A percentile compares a stretch with the other conserved stretches of the same genome.
Evolutionary conservation across 1,140 invertebrate species (phyloP).

Genomic region (Acyrthosiphon pisum): DNA sequence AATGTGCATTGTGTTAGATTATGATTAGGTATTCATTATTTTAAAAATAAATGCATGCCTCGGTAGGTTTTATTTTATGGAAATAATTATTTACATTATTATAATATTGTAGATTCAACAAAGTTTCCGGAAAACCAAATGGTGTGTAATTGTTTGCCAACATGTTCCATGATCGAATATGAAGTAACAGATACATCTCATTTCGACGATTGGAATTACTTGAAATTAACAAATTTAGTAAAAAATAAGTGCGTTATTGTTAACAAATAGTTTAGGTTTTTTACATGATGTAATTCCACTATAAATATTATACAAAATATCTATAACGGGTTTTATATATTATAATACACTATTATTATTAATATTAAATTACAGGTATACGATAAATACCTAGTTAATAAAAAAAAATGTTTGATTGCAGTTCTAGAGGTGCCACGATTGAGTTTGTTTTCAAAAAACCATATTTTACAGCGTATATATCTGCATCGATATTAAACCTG

Average conservation of each 20-base stretch:
- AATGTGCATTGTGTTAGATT: too few species aligned
- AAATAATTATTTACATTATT: neutral
- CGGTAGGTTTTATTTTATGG: neutral
- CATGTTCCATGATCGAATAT: constrained; percentile 23
- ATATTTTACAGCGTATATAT: neutral
- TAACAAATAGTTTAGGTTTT: neutral
- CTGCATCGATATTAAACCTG: neutral
- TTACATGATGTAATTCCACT: neutral
- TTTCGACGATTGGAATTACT: neutral
- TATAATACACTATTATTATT: neutral
- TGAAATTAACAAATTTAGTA: neutral
- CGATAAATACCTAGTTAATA: neutral
- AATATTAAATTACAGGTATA: neutral
- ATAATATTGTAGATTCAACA: neutral
- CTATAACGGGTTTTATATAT: too few species aligned
- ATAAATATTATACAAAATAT: neutral
- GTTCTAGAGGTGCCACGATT: constrained; percentile 5
- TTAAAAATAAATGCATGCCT: neutral
- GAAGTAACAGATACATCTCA: neutral
- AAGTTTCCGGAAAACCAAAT: neutral
- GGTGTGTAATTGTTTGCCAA: constrained; percentile 25
- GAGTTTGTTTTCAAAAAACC: neutral
- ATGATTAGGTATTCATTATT: neutral
- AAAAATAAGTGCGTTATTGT: constrained; percentile 19
- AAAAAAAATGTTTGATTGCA: neutral